phyloP scores from a whole-genome alignment of 2,888 invertebrate species.

The Argyra leucocephala region DNA sequence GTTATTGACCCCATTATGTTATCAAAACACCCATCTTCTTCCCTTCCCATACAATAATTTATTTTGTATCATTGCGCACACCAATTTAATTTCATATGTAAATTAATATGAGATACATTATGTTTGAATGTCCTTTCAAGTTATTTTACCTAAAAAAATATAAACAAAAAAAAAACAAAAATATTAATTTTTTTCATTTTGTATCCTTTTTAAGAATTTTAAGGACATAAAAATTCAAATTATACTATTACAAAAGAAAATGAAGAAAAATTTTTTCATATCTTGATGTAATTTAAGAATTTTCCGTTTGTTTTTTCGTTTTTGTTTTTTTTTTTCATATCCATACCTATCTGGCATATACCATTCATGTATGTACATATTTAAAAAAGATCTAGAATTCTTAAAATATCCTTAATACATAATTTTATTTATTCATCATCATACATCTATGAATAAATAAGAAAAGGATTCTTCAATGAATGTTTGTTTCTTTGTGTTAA shows the following conservation, averaged over 20 bases:
- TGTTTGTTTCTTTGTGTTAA: not conserved
- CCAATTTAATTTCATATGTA: no score
- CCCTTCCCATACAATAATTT: no score
- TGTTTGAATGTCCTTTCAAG: not conserved
- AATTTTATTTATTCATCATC: not conserved
- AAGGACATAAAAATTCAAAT: no score
- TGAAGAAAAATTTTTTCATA: not conserved
- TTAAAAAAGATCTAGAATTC: not conserved
- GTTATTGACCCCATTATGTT: conserved; percentile 3
- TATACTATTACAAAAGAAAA: not conserved
- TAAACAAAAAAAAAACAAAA: not conserved
- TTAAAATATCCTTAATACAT: conserved; percentile 4
- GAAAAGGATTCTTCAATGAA: not conserved
- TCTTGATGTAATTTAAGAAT: conserved; percentile 1
- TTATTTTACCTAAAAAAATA: not conserved
- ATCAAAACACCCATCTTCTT: not conserved
- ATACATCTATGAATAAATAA: not conserved
- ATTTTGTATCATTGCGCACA: no score
- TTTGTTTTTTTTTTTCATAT: not conserved
- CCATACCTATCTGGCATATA: not conserved
- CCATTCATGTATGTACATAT: not conserved
- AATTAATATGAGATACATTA: not conserved
- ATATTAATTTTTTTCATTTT: no score
- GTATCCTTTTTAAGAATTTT: no score
- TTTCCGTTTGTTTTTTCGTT: not conserved